These are phyloP conservation scores for Melanostoma scalare DNA, from an alignment of 2,888 invertebrate species.

Conservation along the genomic window DNA sequence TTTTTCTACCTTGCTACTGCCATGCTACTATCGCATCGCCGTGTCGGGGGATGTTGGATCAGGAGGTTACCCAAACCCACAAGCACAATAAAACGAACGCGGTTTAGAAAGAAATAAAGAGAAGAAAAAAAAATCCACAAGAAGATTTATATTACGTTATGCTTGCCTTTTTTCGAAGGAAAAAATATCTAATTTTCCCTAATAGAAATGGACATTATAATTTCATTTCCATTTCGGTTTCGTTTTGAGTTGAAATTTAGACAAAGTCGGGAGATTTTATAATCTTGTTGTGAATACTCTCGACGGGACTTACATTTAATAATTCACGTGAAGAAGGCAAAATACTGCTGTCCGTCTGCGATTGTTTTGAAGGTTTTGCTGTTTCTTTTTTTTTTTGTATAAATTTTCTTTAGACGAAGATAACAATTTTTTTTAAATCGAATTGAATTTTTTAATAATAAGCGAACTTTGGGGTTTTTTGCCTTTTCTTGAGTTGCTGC, in stretches of 20 bases:
- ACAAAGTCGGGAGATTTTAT: constrained; percentile 70
- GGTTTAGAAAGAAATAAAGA: constrained; percentile 36
- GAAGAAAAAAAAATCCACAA: constrained; percentile 35
- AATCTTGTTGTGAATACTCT: constrained; percentile 70
- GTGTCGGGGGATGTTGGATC: constrained; percentile 3
- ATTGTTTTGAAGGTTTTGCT: constrained; percentile 43
- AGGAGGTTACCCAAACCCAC: constrained; percentile 9
- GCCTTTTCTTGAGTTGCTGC: background rate
- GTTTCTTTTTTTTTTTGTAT: constrained; percentile 44
- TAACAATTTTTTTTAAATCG: constrained; percentile 64
- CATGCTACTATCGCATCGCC: constrained; percentile 1
- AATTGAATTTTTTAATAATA: constrained; percentile 46
- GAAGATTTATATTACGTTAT: constrained; percentile 68
- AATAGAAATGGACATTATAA: constrained; percentile 73
- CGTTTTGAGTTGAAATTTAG: constrained; percentile 70
- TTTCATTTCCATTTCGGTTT: constrained; percentile 72
- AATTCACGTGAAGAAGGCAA: constrained; percentile 65
- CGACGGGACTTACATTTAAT: constrained; percentile 69
- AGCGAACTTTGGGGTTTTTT: constrained; percentile 31
- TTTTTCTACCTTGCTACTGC: constrained; percentile 45
- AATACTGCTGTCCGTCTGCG: constrained; percentile 49
- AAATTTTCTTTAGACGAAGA: constrained; percentile 44
- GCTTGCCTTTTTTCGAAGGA: constrained; percentile 33
- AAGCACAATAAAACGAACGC: constrained; percentile 15
- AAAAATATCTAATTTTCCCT: constrained; percentile 71